Base-by-base conservation (phyloP, 1,140 invertebrate genomes). In the Trypoxylus dichotomus region DNA sequence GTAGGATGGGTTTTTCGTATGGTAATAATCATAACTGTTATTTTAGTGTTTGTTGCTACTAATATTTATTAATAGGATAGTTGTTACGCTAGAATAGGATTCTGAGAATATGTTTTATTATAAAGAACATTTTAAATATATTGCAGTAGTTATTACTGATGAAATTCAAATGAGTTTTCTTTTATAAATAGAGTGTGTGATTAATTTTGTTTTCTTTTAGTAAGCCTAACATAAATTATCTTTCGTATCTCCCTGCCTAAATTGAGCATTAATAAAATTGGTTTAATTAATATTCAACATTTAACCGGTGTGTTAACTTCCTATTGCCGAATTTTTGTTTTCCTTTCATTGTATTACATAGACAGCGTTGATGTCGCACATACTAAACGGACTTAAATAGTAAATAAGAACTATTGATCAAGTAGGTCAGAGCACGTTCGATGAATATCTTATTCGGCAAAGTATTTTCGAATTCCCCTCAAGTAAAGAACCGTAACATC, bases 271-370 rank as follows among this genome's bases (percentile, higher is more conserved):
- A 68, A 68, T 68, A 68, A 25, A 29, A 68, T 68, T 1, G 24
- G 8, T 68, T 24, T 54, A 27, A 68, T 68, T 68, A 68, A 68
- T 68, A 68, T 68, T 25, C 60, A 68, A 68, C 60, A 68, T 68
- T 13, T 27, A 68, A 24, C 13, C 3, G 24, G 24, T 15, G 21
- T 68, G 60, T 27, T 13, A 7, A 68, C 27, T 68, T 68, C 60
- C 60, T 68, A 68, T 68, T 68, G 60, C 27, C 60, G 24, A 68
- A 68, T 68, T 68, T 24, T 68, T 68, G 27, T 68, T 27, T 68
- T 68, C 24, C 60, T 68, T 68, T 68, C 60, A 68, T 68, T 68
- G 60, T 68, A 68, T 68, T 68, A 68, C 60, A 27, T 29, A 68
- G 19, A 25, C 7, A 15, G 24, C 6, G 24, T 13, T 29, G 11